Percentiles rank a stretch among this genome's conserved stretches.
Conservation (phyloP, 2,113 vertebrate species). For the Oncorhynchus nerka region DNA sequence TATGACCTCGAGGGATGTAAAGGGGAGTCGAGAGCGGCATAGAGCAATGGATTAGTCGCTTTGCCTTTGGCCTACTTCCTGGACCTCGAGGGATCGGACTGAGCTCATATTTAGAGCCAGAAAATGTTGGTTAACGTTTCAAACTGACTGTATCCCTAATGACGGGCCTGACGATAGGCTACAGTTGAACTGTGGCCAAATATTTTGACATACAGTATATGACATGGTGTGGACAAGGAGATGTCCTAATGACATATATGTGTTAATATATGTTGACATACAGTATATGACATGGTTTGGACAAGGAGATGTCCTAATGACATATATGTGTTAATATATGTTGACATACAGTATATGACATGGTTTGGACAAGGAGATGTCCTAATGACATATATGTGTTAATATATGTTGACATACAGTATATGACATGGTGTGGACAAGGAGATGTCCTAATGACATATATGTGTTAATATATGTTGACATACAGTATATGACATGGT, state of each 20-base stretch:
- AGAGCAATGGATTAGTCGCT: conserved; percentile 44
- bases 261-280: neutral
- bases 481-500: neutral
- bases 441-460: neutral
- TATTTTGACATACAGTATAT: neutral
- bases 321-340: neutral
- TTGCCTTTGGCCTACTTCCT: conserved; percentile 56
- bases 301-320: neutral
- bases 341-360: neutral
- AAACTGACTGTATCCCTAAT: neutral
- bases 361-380: neutral
- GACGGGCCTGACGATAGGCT: neutral
- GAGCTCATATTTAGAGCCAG: conserved; percentile 7
- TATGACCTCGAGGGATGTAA: too few relatives aligned
- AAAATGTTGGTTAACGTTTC: neutral
- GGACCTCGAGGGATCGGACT: conserved; percentile 8
- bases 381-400: neutral
- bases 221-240: too few relatives aligned
- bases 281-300: too few relatives aligned
- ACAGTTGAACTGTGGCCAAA: neutral
- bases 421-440: too few relatives aligned
- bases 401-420: neutral
- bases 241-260: neutral
- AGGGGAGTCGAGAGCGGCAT: conserved; percentile 12
- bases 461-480: neutral